Evolutionary conservation across 2,888 invertebrate genomes (phyloP), one percentile per base, ranked within the genome.

Genomic region (Himalopsyche tibetana): DNA sequence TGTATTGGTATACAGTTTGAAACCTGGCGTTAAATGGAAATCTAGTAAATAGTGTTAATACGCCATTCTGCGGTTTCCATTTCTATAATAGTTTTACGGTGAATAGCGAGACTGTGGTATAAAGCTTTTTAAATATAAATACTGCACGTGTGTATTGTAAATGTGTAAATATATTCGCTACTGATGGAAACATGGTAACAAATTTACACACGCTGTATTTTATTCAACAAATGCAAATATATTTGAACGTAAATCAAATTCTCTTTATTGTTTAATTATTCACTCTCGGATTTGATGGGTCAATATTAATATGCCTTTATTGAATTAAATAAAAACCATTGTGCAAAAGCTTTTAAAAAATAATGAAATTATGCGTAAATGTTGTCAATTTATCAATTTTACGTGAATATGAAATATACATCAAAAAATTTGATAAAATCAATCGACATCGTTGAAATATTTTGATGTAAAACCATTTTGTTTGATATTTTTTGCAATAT

Each of bases 151-250:
- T 36, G 36, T 6, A 28, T 63, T 63, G n/a, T 74, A 74, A 4
- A 12, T 38, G 36, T 38, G 74, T 82, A 28, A 51, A 51, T 55
- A 82, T 19, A 82, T 12, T 82, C 55, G 17, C 6, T 4, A 55
- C n/a, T 55, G 51, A 82, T 51, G 79, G 55, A 85, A 74, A 82
- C 85, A 82, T 63, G 74, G 79, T 45, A n/a, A 82, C 40, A n/a
- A 82, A 85, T 82, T 85, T 85, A 69, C 82, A 82, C 79, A 85
- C 55, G 69, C 82, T 28, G 80, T 74, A 82, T 80, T 85, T 82
- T 81, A 84, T 84, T 84, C 56, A 55, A 42, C 80, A 55, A 80
- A 84, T 84, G 84, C 84, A 84, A 84, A 84, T 84, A 28, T 5
- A 55, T 74, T 74, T 38, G 74, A 74, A 74, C 74, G 74, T 74